Base-by-base conservation (phyloP, 2,113 vertebrate species). In the Plecotus auritus region DNA sequence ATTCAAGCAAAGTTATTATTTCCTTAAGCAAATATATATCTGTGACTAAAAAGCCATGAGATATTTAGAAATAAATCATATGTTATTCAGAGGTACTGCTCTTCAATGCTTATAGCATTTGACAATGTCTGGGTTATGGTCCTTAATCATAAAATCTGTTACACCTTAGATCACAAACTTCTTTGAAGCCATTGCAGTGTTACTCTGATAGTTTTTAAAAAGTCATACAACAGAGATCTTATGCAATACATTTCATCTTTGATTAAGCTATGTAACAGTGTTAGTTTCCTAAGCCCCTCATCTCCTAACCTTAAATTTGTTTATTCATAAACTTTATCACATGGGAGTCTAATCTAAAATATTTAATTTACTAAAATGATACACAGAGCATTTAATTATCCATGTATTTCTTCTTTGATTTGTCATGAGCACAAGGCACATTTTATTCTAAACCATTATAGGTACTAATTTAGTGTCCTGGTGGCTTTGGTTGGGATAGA, bases 211-310 rank as follows among this genome's bases (percentile, higher is more conserved):
- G 40, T 74, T 91, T 70, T 88, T 54, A 0, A 35, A 85, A 70
- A 74, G n/a, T 61, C 23, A 49, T 85, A 67, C 76, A 92, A 74
- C 66, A 94, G 85, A 51, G 32, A 0, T 0, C 74, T 70, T 95
- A 94, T 74, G 18, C 47, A 94, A 90, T 83, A 96, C 97, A 97
- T 94, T 54, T 88, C 82, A 67, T 7, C 90, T 96, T 94, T 95
- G 70, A 96, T 96, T 35, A 67, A 67, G 87, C 81, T 14, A 35
- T 95, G 95, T 93, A 95, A 97, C 81, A 64, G 20, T 90, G 96
- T 87, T 88, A 26, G 47, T 91, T 96, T 97, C 51, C 78, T 95
- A 85, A 72, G 13, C 13, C 22, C 20, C 10, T 80, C 0, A 73
- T 51, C 30, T 87, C 94, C 93, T 92, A 70, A 51, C 3, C 83